phyloP scores from a whole-genome alignment of 2,797 vertebrate genomes.

The Hyperoplus immaculatus region DNA sequence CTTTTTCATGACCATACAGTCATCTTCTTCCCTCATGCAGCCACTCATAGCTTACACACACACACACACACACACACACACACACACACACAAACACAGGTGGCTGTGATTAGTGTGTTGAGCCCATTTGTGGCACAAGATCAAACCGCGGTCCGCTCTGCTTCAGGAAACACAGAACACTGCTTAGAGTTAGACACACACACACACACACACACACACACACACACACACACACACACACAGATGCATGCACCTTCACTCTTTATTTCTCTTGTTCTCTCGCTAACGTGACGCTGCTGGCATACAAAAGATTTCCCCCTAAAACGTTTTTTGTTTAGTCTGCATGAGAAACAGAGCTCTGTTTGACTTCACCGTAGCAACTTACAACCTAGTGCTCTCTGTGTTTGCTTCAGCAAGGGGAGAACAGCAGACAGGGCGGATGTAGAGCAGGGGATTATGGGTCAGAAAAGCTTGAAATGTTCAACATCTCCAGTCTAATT shows the following conservation, averaged over 20 bases:
- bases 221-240: constrained; percentile 35
- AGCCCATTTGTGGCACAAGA: constrained; percentile 78
- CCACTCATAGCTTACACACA: constrained; percentile 16
- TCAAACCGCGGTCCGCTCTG: constrained; percentile 74
- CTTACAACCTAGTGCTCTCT: constrained; percentile 20
- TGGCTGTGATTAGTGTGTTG: constrained; percentile 82
- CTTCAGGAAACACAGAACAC: constrained; percentile 73
- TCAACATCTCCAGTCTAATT: constrained; percentile 40
- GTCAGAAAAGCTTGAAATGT: constrained; percentile 50
- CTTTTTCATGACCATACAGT: constrained; percentile 58
- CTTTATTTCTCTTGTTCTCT: constrained; percentile 56
- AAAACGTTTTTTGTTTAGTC: constrained; percentile 78
- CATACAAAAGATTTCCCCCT: constrained; percentile 49
- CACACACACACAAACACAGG: constrained; percentile 70
- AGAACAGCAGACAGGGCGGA: constrained; percentile 42
- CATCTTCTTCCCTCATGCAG: constrained; percentile 39
- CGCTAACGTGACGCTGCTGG: constrained; percentile 40
- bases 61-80: constrained; percentile 20
- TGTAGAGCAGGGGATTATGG: constrained; percentile 59
- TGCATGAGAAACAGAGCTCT: constrained; percentile 52
- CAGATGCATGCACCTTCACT: constrained; percentile 49
- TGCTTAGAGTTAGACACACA: constrained; percentile 65
- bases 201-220: constrained; percentile 33
- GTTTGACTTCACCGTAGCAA: constrained; percentile 58
- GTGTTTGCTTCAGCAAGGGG: constrained; percentile 48